These are phyloP conservation scores for Engystomops pustulosus DNA, from an alignment of 2,113 vertebrate species.

Conservation along the genomic window DNA sequence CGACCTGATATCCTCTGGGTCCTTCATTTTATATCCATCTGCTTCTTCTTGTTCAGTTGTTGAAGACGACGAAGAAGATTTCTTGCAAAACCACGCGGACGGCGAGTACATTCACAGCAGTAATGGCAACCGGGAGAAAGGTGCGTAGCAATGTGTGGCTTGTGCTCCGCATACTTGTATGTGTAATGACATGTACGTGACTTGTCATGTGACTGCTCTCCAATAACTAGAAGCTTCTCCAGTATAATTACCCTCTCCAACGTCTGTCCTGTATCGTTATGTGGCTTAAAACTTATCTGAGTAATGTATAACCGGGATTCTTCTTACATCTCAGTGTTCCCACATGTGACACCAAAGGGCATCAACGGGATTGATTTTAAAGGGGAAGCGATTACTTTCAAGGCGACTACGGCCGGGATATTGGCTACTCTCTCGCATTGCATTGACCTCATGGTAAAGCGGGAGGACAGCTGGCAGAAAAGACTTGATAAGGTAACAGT, in stretches of 20 bases:
- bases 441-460: slow-evolving; percentile 97
- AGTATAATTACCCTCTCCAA: background rate
- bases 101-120: slow-evolving; percentile 89
- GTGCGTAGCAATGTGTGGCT: slow-evolving; percentile 73
- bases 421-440: slow-evolving; percentile 96
- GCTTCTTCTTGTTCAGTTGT: slow-evolving; percentile 76
- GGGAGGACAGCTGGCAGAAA: slow-evolving; percentile 96
- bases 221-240: background rate
- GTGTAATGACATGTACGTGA: background rate
- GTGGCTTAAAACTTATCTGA: background rate
- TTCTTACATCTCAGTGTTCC: slow-evolving; percentile 79
- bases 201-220: background rate
- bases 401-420: slow-evolving; percentile 97
- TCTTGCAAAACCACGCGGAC: slow-evolving; percentile 83
- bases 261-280: background rate
- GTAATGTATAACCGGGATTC: background rate
- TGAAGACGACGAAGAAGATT: slow-evolving; percentile 95
- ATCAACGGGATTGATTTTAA: slow-evolving; percentile 98
- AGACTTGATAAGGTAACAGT: slow-evolving; percentile 90
- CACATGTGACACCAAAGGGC: slow-evolving; percentile 84
- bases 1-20: background rate
- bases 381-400: slow-evolving; percentile 98
- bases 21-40: background rate
- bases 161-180: background rate
- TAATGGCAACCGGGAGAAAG: slow-evolving; percentile 89